Evolutionary conservation across 2,888 invertebrate species (phyloP).

Genomic region (Cerceris ruficornis): DNA sequence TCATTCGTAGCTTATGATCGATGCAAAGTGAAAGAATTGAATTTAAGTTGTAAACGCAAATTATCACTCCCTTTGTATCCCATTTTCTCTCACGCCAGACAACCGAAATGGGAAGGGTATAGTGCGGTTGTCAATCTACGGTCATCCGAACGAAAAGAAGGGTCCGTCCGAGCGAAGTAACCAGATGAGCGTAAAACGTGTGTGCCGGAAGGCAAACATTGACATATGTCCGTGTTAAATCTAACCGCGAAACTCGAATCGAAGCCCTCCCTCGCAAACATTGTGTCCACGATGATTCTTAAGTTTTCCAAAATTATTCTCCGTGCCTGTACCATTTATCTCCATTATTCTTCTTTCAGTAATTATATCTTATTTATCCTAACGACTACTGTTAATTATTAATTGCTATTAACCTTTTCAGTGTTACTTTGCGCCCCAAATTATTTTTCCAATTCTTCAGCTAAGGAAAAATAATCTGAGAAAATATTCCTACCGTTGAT

Average conservation of each 20-base stretch:
- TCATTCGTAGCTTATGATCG: background rate
- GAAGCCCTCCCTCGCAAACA: conserved; percentile 45
- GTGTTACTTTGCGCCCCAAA: too few species aligned
- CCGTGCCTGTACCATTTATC: background rate
- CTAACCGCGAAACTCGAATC: conserved; percentile 64
- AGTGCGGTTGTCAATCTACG: conserved; percentile 58
- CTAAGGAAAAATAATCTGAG: too few species aligned
- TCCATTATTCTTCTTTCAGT: too few species aligned
- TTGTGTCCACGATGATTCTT: conserved; percentile 19
- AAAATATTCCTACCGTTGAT: too few species aligned
- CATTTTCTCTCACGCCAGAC: conserved; percentile 48
- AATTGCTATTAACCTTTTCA: too few species aligned
- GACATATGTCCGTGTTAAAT: conserved; percentile 78
- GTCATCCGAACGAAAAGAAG: conserved; percentile 67
- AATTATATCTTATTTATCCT: too few species aligned
- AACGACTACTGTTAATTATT: background rate
- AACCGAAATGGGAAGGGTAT: conserved; percentile 37
- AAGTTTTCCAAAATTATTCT: background rate
- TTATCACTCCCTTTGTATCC: conserved; percentile 18
- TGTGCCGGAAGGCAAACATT: conserved; percentile 78
- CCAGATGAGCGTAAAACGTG: conserved; percentile 76
- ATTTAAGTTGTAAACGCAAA: background rate
- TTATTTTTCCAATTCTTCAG: too few species aligned
- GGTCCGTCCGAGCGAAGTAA: conserved; percentile 63
- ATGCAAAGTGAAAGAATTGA: background rate